These are phyloP conservation scores for Probaryconus sp. DNA, from an alignment of 1,140 invertebrate genomes.

Conservation along the genomic window DNA sequence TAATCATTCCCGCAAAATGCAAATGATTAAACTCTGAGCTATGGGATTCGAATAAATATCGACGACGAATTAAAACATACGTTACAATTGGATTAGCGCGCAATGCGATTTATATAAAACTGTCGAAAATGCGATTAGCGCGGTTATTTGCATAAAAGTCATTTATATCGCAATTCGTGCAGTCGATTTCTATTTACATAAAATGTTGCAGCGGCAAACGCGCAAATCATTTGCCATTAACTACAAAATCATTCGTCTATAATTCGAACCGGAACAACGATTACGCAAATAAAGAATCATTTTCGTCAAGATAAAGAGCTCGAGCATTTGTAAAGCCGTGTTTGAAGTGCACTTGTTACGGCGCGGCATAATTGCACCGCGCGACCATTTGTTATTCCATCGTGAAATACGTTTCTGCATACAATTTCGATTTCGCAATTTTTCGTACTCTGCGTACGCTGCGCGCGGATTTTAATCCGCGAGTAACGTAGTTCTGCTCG, in stretches of 20 bases:
- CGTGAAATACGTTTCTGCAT: constrained; percentile 21
- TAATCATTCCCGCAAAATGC: too few species aligned
- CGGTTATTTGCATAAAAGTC: constrained; percentile 31
- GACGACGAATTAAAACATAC: constrained; percentile 31
- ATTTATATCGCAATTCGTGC: constrained; percentile 27
- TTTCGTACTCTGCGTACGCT: constrained; percentile 35
- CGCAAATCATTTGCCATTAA: constrained; percentile 1
- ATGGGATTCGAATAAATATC: too few species aligned
- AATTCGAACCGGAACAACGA: constrained; percentile 14
- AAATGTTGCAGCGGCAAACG: neutral
- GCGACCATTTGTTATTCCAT: constrained; percentile 26
- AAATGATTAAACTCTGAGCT: too few species aligned
- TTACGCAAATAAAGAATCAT: too few species aligned
- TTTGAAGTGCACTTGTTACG: constrained; percentile 19
- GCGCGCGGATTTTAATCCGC: constrained; percentile 24
- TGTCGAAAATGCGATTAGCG: constrained; percentile 31
- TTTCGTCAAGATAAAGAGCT: constrained; percentile 7
- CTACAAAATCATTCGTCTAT: constrained; percentile 16
- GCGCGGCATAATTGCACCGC: constrained; percentile 23
- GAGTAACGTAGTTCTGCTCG: constrained; percentile 11
- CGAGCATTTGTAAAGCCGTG: neutral
- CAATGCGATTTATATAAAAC: constrained; percentile 39
- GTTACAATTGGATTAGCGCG: constrained; percentile 38
- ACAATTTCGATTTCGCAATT: constrained; percentile 53
- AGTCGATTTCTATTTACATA: constrained; percentile 39